Conservation (phyloP, 2,888 invertebrate genomes). For the Chaitophorus viminalis region DNA sequence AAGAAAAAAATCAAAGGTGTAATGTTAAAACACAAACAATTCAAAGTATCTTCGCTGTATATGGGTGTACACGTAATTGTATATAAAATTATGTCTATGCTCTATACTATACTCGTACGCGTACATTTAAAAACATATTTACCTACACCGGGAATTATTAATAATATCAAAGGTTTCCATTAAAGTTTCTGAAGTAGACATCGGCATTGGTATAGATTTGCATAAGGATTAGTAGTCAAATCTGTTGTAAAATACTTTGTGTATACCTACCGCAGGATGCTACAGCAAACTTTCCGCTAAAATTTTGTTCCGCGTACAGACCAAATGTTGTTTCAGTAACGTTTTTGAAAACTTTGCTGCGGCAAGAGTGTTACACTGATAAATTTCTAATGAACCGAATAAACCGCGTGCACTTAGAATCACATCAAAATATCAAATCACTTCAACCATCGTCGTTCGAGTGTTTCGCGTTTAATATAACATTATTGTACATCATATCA, state of each 20-base stretch:
- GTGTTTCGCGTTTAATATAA: too few relatives aligned
- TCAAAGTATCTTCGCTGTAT: background rate
- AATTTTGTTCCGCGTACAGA: conserved; percentile 35
- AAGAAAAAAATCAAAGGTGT: too few relatives aligned
- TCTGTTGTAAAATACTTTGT: conserved; percentile 45
- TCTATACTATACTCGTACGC: too few relatives aligned
- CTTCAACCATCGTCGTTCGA: background rate
- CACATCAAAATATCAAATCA: conserved; percentile 34
- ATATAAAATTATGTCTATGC: too few relatives aligned
- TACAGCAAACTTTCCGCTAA: conserved; percentile 20
- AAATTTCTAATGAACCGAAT: conserved; percentile 48
- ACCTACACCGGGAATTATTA: conserved; percentile 8
- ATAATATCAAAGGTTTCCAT: conserved; percentile 46
- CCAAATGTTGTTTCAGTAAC: conserved; percentile 46
- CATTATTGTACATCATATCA: too few relatives aligned
- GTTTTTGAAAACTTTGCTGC: conserved; percentile 45
- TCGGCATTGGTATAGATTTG: conserved; percentile 40
- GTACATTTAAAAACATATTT: background rate
- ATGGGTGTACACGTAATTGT: too few relatives aligned
- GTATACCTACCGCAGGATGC: conserved; percentile 26
- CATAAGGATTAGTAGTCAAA: conserved; percentile 56
- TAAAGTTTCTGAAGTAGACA: conserved; percentile 51
- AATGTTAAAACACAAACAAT: background rate
- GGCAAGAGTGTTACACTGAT: conserved; percentile 5
- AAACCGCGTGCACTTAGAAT: conserved; percentile 23